Percentiles rank a stretch among this genome's conserved stretches.
These are phyloP conservation scores for Drosophila ananassae DNA, from an alignment of 1,140 invertebrate genomes.

Conservation along the genomic window DNA sequence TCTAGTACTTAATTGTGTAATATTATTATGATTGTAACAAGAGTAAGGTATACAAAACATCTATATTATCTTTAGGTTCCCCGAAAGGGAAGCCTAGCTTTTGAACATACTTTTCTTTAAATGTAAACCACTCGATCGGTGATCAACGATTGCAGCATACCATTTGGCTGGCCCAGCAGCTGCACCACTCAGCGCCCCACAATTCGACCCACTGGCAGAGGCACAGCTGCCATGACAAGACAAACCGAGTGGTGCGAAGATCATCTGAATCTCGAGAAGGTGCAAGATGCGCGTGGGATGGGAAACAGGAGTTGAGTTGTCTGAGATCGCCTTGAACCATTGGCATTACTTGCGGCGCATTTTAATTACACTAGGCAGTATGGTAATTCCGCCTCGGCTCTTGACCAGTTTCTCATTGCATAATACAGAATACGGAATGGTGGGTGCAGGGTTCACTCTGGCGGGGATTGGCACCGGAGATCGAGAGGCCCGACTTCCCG, in stretches of 20 bases:
- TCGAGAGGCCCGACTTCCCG: slow-evolving; percentile 47
- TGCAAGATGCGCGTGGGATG: slow-evolving; percentile 7
- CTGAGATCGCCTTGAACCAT: slow-evolving; percentile 63
- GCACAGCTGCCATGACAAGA: slow-evolving; percentile 55
- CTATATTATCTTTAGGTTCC: too few species aligned
- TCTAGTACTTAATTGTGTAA: background rate
- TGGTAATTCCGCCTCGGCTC: slow-evolving; percentile 32
- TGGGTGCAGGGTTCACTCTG: background rate
- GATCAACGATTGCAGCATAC: slow-evolving; percentile 40
- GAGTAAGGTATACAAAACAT: background rate
- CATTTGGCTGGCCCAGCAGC: slow-evolving; percentile 35
- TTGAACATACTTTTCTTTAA: background rate
- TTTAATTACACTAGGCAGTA: slow-evolving; percentile 55
- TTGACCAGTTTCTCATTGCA: slow-evolving; percentile 34
- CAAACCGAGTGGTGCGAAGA: slow-evolving; percentile 18
- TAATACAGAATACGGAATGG: slow-evolving; percentile 19
- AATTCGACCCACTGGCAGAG: slow-evolving; percentile 27
- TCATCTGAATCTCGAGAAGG: slow-evolving; percentile 38
- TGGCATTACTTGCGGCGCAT: slow-evolving; percentile 61
- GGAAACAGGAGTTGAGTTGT: slow-evolving; percentile 24
- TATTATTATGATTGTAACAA: background rate
- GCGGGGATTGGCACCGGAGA: slow-evolving; percentile 11
- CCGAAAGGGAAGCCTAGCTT: too few species aligned
- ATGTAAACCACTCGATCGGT: slow-evolving; percentile 29
- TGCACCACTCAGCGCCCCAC: slow-evolving; percentile 47